phyloP scores from a whole-genome alignment of 2,888 invertebrate species.

The Drosophila pseudotakahashii region DNA sequence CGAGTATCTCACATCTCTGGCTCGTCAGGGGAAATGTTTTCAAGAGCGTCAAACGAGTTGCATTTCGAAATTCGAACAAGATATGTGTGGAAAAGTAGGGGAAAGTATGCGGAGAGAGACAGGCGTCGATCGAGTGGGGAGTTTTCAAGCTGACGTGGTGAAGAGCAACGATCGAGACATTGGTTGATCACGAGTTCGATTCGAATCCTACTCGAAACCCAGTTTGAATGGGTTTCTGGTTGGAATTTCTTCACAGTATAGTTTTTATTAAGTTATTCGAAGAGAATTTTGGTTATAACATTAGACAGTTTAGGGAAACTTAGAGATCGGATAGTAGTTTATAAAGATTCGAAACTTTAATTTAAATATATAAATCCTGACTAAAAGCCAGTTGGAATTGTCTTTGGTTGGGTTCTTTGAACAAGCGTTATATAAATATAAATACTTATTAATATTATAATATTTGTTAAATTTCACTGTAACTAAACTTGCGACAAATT shows the following conservation, averaged over 20 bases:
- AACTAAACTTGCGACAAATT: too few relatives aligned
- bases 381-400: too few relatives aligned
- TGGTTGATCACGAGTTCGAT: conserved; percentile 23
- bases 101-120: conserved; percentile 7
- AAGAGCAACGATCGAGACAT: conserved; percentile 38
- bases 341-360: too few relatives aligned
- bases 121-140: conserved; percentile 47
- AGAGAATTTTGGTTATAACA: too few relatives aligned
- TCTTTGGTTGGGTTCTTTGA: too few relatives aligned
- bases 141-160: conserved; percentile 55
- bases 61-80: conserved; percentile 73
- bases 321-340: too few relatives aligned
- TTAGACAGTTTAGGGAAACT: too few relatives aligned
- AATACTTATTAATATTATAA: too few relatives aligned
- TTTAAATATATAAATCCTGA: too few relatives aligned
- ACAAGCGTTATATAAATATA: too few relatives aligned
- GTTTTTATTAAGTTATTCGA: background rate
- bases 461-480: too few relatives aligned
- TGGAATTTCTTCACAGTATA: background rate
- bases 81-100: conserved; percentile 40
- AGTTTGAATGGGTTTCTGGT: conserved; percentile 19
- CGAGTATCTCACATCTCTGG: conserved; percentile 5
- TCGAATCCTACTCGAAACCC: conserved; percentile 14
- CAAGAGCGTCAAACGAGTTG: conserved; percentile 15
- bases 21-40: conserved; percentile 52